phyloP scores from a whole-genome alignment of 2,888 invertebrate species.

The Drosophila melanocephala region DNA sequence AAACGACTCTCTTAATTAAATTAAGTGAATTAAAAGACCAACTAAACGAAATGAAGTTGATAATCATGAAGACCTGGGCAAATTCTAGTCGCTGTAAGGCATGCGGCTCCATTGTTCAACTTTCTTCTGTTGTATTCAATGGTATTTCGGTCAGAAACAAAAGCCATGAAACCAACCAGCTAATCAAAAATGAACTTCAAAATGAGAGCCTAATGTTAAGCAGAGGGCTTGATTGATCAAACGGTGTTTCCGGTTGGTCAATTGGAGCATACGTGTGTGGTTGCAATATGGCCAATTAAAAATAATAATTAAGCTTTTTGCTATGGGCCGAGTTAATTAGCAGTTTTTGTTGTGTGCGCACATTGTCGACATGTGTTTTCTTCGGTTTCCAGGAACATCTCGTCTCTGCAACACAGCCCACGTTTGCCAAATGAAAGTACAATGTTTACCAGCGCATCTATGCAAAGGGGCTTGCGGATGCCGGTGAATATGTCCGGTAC shows the following conservation, averaged over 20 bases:
- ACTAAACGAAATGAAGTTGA: conserved; percentile 57
- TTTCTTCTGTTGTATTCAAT: conserved; percentile 77
- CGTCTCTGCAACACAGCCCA: conserved; percentile 12
- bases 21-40: conserved; percentile 72
- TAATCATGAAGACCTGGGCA: conserved; percentile 55
- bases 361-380: conserved; percentile 16
- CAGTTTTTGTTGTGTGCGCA: background rate
- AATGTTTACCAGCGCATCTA: conserved; percentile 33
- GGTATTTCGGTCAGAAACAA: conserved; percentile 77
- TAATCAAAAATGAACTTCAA: conserved; percentile 28
- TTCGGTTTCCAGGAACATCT: conserved; percentile 53
- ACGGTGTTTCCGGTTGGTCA: conserved; percentile 72
- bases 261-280: conserved; percentile 37
- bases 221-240: conserved; percentile 58
- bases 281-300: conserved; percentile 58
- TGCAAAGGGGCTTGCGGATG: conserved; percentile 10
- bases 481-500: conserved; percentile 49
- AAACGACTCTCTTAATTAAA: conserved; percentile 73
- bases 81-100: conserved; percentile 45
- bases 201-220: conserved; percentile 16
- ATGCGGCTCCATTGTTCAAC: conserved; percentile 59
- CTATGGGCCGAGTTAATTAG: conserved; percentile 17
- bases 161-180: conserved; percentile 27
- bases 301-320: conserved; percentile 50
- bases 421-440: conserved; percentile 72